phyloP scores from a whole-genome alignment of 2,113 vertebrate species.

The Ellobius talpinus region DNA sequence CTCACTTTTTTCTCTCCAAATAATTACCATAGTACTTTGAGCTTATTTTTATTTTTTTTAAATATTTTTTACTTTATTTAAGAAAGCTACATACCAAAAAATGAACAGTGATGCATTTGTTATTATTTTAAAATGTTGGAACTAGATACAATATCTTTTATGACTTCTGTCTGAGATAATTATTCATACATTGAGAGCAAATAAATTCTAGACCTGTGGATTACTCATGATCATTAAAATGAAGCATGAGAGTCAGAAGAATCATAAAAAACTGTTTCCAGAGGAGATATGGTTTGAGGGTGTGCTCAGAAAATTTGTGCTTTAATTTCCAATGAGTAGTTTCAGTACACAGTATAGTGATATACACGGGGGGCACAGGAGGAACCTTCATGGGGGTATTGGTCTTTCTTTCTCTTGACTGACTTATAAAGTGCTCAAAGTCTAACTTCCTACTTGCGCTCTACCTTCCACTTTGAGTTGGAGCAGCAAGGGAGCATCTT shows the following conservation, averaged over 20 bases:
- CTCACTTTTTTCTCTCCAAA: background rate
- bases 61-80: background rate
- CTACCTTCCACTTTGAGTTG: background rate
- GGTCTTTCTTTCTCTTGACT: background rate
- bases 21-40: background rate
- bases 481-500: accelerated
- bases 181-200: background rate
- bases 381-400: too few species aligned
- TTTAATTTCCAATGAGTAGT: background rate
- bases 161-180: background rate
- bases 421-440: background rate
- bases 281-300: accelerated
- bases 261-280: background rate
- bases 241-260: background rate
- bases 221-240: background rate
- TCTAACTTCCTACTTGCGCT: accelerated
- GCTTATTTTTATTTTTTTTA: background rate
- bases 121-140: background rate
- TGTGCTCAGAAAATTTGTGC: background rate
- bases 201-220: background rate
- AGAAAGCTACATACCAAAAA: background rate
- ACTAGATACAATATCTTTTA: too few species aligned
- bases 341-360: background rate
- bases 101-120: background rate
- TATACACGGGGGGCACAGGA: too few species aligned